A percentile compares a stretch with the other conserved stretches of the same genome.
These are phyloP conservation scores for Brachionus manjavacas DNA, from an alignment of 1,140 invertebrate genomes.

Conservation along the genomic window DNA sequence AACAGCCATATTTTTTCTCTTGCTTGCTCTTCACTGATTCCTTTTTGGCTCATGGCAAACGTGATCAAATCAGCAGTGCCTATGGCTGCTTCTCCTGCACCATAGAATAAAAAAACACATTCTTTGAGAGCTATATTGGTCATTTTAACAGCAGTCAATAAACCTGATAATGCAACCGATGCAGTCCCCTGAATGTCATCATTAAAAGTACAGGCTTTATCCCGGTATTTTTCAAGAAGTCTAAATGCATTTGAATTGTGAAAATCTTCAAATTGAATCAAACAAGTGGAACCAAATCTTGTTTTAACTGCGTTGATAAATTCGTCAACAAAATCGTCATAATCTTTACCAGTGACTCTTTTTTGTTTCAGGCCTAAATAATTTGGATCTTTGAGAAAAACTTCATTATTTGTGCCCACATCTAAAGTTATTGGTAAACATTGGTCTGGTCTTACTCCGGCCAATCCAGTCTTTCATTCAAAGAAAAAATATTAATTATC, in stretches of 20 bases:
- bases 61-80: constrained; percentile 82
- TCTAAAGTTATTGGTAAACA: constrained; percentile 42
- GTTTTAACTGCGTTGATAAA: constrained; percentile 44
- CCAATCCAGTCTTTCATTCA: constrained; percentile 51
- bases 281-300: constrained; percentile 52
- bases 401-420: constrained; percentile 22
- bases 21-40: constrained; percentile 70
- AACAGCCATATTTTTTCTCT: constrained; percentile 71
- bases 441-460: constrained; percentile 51
- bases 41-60: constrained; percentile 75
- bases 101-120: constrained; percentile 80
- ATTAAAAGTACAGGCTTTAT: constrained; percentile 85
- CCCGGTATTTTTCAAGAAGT: constrained; percentile 72
- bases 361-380: constrained; percentile 41
- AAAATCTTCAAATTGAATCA: constrained; percentile 88
- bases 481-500: no score
- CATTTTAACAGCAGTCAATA: constrained; percentile 74
- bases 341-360: constrained; percentile 35
- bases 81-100: constrained; percentile 82
- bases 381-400: constrained; percentile 25
- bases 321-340: constrained; percentile 46
- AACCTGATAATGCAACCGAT: constrained; percentile 80
- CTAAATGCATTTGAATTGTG: constrained; percentile 68
- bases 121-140: constrained; percentile 73
- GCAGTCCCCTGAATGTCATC: constrained; percentile 93